A percentile compares a stretch with the other conserved stretches of the same genome.
phyloP scores from a whole-genome alignment of 2,113 vertebrate species.

The Anhinga rufa region DNA sequence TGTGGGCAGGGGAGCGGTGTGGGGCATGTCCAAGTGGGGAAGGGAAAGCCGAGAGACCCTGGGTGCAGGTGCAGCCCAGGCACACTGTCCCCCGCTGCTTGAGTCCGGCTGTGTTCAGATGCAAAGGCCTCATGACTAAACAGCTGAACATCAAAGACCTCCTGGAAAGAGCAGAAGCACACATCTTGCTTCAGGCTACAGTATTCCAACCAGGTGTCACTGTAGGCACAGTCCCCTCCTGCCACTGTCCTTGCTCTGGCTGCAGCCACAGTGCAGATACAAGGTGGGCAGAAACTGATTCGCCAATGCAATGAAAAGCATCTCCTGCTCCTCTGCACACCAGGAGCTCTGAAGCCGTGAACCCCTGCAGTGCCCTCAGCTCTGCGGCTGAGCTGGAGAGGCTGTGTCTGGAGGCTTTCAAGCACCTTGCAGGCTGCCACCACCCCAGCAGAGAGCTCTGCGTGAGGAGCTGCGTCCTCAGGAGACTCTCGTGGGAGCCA shows the following conservation, averaged over 20 bases:
- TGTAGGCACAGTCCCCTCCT: not conserved
- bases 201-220: not conserved
- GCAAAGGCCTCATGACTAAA: not conserved
- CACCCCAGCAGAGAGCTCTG: too few relatives aligned
- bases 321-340: not conserved
- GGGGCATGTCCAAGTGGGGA: accelerated
- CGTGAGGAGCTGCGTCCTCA: not conserved
- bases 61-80: not conserved
- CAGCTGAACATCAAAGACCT: not conserved
- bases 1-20: not conserved
- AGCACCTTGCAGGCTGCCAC: not conserved
- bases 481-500: not conserved
- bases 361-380: not conserved
- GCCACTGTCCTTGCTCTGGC: not conserved
- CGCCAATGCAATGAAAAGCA: accelerated
- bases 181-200: not conserved
- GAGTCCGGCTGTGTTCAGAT: not conserved
- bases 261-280: not conserved
- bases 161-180: not conserved
- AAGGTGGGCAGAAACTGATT: not conserved
- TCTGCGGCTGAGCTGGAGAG: not conserved
- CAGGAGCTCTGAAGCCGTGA: not conserved
- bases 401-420: not conserved
- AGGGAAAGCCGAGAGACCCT: accelerated
- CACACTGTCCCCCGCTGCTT: accelerated